Evolutionary conservation across 1,140 invertebrate species (phyloP).

Genomic region (Oscheius sp.): DNA sequence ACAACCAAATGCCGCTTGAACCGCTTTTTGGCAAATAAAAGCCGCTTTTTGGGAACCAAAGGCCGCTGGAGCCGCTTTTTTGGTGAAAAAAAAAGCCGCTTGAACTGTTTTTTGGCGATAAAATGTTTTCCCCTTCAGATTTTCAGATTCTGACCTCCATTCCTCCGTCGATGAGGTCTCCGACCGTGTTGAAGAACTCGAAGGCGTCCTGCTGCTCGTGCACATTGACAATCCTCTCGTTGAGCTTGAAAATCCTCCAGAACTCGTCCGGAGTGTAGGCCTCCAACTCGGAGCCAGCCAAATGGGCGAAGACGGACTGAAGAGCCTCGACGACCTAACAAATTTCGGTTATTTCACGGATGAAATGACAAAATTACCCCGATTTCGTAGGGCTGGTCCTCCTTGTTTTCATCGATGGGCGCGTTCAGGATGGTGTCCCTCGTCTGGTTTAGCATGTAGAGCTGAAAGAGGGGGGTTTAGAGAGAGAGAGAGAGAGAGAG

Average conservation of each 20-base stretch:
- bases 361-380: too few relatives aligned
- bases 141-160: too few relatives aligned
- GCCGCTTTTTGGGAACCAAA: too few relatives aligned
- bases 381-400: constrained; percentile 2
- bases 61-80: too few relatives aligned
- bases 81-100: too few relatives aligned
- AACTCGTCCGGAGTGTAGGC: constrained; percentile 93
- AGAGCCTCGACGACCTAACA: constrained; percentile 91
- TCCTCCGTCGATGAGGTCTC: constrained; percentile 93
- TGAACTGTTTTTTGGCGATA: too few relatives aligned
- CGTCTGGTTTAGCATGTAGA: constrained; percentile 91
- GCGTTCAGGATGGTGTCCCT: constrained; percentile 74
- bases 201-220: constrained; percentile 97
- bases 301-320: constrained; percentile 94
- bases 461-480: constrained; percentile 48
- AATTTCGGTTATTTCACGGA: constrained; percentile 9
- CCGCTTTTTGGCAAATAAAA: too few relatives aligned
- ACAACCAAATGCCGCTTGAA: too few relatives aligned
- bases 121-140: too few relatives aligned
- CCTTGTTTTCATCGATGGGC: constrained; percentile 72
- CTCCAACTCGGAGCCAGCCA: constrained; percentile 83
- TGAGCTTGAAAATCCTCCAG: constrained; percentile 78
- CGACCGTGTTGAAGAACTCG: constrained; percentile 96
- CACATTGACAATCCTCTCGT: constrained; percentile 90
- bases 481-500: constrained; percentile 1